Percentiles rank a stretch among this genome's conserved stretches.
These are phyloP conservation scores for Smutsia gigantea DNA, from an alignment of 2,797 vertebrate species.

Conservation along the genomic window DNA sequence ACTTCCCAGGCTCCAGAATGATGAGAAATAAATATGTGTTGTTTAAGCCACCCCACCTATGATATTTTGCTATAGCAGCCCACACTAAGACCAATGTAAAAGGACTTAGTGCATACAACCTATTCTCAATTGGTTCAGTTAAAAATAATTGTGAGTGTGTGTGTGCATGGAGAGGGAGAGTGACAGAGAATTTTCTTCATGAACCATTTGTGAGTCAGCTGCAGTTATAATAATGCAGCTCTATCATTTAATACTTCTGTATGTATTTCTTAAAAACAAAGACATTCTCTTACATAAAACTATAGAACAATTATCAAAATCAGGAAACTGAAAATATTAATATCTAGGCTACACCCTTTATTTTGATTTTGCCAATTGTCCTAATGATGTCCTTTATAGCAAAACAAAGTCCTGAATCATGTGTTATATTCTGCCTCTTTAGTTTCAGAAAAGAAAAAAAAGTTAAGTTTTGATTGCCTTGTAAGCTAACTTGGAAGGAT, in stretches of 20 bases:
- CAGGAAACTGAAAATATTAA: not conserved
- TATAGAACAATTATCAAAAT: slow-evolving; percentile 24
- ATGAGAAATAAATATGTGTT: not conserved
- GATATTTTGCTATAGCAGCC: not conserved
- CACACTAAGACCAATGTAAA: not conserved
- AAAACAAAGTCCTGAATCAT: slow-evolving; percentile 36
- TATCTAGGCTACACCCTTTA: not conserved
- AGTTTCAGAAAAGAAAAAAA: not conserved
- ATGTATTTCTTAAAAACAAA: slow-evolving; percentile 38
- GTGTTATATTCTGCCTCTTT: not conserved
- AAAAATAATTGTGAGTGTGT: not conserved
- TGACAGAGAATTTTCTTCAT: not conserved
- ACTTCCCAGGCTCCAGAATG: not conserved
- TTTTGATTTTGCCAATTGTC: not conserved
- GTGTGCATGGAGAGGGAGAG: not conserved
- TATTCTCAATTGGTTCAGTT: not conserved
- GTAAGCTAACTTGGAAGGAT: not conserved
- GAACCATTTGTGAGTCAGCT: not conserved
- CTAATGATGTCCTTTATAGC: not conserved
- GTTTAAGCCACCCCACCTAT: not conserved
- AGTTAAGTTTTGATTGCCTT: not conserved
- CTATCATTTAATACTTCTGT: not conserved
- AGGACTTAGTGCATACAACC: not conserved
- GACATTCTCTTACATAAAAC: not conserved
- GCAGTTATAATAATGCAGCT: not conserved